These are phyloP conservation scores for Caenorhabditis remanei DNA, from an alignment of 1,140 invertebrate species.

Conservation along the genomic window DNA sequence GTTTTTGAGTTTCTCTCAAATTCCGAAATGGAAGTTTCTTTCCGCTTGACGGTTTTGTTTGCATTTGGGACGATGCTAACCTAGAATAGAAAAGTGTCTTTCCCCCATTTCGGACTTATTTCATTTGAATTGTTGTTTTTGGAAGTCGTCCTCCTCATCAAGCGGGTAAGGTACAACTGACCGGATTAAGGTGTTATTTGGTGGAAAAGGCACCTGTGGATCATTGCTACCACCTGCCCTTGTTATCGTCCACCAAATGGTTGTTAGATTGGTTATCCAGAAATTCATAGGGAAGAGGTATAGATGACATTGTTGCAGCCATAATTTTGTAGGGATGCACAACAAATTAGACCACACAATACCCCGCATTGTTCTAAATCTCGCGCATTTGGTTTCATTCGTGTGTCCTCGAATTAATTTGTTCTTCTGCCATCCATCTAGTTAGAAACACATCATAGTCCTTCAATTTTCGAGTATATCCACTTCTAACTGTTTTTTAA, in stretches of 20 bases:
- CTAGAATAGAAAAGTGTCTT: conserved; percentile 23
- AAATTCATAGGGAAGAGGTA: background rate
- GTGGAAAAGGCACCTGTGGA: conserved; percentile 44
- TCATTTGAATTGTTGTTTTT: conserved; percentile 46
- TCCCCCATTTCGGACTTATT: background rate
- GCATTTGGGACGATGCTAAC: conserved; percentile 44
- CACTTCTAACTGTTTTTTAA: conserved; percentile 42
- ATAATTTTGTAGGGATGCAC: conserved; percentile 46
- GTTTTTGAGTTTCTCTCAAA: conserved; percentile 52
- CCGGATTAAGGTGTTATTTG: conserved; percentile 47
- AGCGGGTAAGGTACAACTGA: background rate
- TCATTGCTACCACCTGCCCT: conserved; percentile 41
- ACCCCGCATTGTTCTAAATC: conserved; percentile 46
- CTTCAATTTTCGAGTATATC: background rate
- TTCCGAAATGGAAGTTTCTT: conserved; percentile 51
- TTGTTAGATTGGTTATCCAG: conserved; percentile 15
- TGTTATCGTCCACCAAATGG: conserved; percentile 40
- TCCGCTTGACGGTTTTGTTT: conserved; percentile 54
- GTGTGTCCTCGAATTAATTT: conserved; percentile 44
- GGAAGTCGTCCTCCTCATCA: conserved; percentile 42
- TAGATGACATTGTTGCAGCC: conserved; percentile 48
- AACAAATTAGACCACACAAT: conserved; percentile 53
- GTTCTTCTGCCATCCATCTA: conserved; percentile 4
- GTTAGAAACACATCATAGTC: background rate
- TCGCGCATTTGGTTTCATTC: conserved; percentile 36